These are phyloP conservation scores for Progne subis DNA, from an alignment of 2,113 vertebrate species.

Conservation along the genomic window DNA sequence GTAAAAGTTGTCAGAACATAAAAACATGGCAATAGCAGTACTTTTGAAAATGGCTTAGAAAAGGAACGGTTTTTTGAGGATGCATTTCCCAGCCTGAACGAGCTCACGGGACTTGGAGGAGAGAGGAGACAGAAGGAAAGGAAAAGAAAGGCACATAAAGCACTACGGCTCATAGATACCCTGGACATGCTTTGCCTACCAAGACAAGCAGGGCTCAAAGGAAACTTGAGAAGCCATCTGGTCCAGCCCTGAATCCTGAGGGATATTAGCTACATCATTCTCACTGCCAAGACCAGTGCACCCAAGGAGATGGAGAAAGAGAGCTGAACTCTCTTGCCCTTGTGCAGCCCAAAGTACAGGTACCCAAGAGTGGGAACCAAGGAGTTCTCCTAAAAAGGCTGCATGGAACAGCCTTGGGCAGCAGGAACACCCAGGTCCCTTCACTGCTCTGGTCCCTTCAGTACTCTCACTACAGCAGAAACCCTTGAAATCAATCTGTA, in stretches of 20 bases:
- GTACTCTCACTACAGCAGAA: neutral
- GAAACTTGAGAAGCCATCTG: neutral
- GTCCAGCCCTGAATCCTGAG: neutral
- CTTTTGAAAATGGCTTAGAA: neutral
- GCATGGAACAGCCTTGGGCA: neutral
- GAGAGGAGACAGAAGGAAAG: conserved; percentile 2
- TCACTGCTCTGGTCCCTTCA: neutral
- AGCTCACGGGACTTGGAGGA: neutral
- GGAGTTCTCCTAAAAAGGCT: neutral
- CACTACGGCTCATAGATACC: neutral
- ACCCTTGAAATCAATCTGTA: neutral
- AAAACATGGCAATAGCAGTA: neutral
- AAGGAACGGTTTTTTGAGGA: neutral
- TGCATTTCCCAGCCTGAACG: neutral
- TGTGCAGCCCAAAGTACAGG: neutral
- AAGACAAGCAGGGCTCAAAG: neutral
- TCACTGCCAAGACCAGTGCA: neutral
- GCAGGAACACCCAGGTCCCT: neutral
- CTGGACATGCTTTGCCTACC: neutral
- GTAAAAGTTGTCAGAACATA: conserved; percentile 22
- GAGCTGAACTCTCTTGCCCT: neutral
- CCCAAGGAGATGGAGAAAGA: neutral
- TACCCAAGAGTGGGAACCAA: neutral
- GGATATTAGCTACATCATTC: neutral
- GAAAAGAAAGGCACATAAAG: neutral